Base-by-base conservation (phyloP, 1,140 invertebrate species). In the Chelonus insularis region DNA sequence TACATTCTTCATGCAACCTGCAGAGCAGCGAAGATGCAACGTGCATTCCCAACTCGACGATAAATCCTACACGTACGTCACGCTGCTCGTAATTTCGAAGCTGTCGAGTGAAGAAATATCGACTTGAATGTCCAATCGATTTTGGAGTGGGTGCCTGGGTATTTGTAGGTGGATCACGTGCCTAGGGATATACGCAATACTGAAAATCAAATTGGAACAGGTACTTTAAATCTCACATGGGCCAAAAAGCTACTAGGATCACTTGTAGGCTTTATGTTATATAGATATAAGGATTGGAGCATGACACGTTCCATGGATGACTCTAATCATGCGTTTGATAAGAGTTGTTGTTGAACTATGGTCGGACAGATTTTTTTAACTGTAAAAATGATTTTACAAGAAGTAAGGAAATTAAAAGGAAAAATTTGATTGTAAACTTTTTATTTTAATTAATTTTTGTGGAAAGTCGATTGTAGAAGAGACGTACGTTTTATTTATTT, bases 61-160 rank as follows among this genome's bases (percentile, higher is more conserved):
- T 58, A 58, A 58, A 58, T 58, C 20, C 14, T 32, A 4, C n/a
- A 29, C 25, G 7, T 29, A 50, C 43, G 47, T 45, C 41, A 50
- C 41, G 57, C 21, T 32, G 16, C 57, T 18, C 43, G 45, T 25
- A 48, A 48, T 48, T 50, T 29, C 25, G 45, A 36, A 41, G 45
- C 12, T 48, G 32, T 48, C 45, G 29, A 32, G 45, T 41, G 29
- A 25, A 58, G 45, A 58, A 58, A 58, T 57, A 58, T 58, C 43
- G 57, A 21, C 25, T 23, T 50, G 57, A 58, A 50, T 50, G 45
- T 48, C 9, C 25, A 58, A 58, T 58, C 43, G 57, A 58, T 58
- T 58, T 58, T 58, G 57, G 41, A 37, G 45, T 9, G 39, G 36
- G 29, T 20, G 34, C 45, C 16, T 14, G 52, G 4, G 39, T 9